Evolutionary conservation across 2,888 invertebrate species (phyloP), one percentile per base, ranked within the genome.

Genomic region (Macrophya alboannulata): DNA sequence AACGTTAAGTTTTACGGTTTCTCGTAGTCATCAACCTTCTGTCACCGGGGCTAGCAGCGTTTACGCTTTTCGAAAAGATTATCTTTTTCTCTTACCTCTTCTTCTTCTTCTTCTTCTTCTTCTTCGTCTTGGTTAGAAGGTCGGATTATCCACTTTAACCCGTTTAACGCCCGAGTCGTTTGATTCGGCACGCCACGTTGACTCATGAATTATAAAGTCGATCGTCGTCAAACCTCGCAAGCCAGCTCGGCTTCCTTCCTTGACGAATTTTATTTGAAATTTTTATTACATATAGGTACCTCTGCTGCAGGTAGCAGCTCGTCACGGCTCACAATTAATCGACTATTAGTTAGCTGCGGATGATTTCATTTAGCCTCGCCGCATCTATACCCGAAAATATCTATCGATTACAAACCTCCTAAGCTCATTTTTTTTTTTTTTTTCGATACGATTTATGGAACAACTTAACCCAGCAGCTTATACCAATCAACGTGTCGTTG

Each of bases 1-100:
- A 51, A 77, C 77, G 77, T 51, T 55, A 12, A 25, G 31, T 88
- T 91, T 92, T 90, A 92, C 89, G 91, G 90, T 90, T 90, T 89
- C 90, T 90, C 91, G 88, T 90, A 90, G 90, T 90, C 90, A 90
- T 91, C 88, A 89, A 88, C 86, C 88, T 89, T 91, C 81, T 81
- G 81, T 81, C 81, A 81, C 81, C 81, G 81, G 51, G 55, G 77
- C 77, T 48, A 62, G 81, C 21, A 59, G 81, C 59, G 59, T 81
- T 81, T 81, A 81, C 59, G 81, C 40, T 62, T 81, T 62, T 51
- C 81, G 81, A 81, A 62, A 77, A 77, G 59, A 59, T 81, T 81
- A 81, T 77, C n/a, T 21, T 9, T 5, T 77, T 31, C 43, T 25
- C 5, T 43, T 31, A 12, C 15, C 31, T 65, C 17, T 48, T 17